These are phyloP conservation scores for Gallinago solitaria DNA, from an alignment of 2,797 vertebrate genomes.

Conservation along the genomic window DNA sequence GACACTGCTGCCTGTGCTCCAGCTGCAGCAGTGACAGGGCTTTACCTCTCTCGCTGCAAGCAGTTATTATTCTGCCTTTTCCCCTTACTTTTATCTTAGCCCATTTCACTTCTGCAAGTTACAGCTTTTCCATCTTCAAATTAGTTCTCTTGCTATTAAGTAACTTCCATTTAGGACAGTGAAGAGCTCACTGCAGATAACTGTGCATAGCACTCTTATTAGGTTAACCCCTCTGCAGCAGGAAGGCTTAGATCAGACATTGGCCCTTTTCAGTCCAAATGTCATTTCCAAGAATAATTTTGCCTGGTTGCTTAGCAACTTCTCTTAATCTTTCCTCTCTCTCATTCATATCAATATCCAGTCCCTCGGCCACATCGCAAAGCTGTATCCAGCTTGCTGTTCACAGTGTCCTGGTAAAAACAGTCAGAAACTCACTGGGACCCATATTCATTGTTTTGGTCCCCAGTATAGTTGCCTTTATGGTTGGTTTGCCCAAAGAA, in stretches of 20 bases:
- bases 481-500: background rate
- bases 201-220: background rate
- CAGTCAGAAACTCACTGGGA: background rate
- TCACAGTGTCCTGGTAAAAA: background rate
- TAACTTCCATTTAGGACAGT: background rate
- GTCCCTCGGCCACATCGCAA: background rate
- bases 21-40: background rate
- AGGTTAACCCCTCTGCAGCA: constrained; percentile 22
- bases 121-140: background rate
- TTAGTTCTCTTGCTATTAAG: background rate
- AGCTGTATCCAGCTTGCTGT: background rate
- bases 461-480: background rate
- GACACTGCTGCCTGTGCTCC: background rate
- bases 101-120: background rate
- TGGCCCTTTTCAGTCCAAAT: constrained; percentile 34
- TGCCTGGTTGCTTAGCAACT: constrained; percentile 26
- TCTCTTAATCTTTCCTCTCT: constrained; percentile 30
- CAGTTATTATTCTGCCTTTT: background rate
- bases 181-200: background rate
- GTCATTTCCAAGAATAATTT: constrained; percentile 52
- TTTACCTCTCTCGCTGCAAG: background rate
- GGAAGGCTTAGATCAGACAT: background rate
- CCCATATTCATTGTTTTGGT: background rate
- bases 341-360: constrained; percentile 8
- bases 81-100: background rate